Percentiles rank a stretch among this genome's conserved stretches.
phyloP scores from a whole-genome alignment of 1,140 invertebrate species.

The Penaeus chinensis region DNA sequence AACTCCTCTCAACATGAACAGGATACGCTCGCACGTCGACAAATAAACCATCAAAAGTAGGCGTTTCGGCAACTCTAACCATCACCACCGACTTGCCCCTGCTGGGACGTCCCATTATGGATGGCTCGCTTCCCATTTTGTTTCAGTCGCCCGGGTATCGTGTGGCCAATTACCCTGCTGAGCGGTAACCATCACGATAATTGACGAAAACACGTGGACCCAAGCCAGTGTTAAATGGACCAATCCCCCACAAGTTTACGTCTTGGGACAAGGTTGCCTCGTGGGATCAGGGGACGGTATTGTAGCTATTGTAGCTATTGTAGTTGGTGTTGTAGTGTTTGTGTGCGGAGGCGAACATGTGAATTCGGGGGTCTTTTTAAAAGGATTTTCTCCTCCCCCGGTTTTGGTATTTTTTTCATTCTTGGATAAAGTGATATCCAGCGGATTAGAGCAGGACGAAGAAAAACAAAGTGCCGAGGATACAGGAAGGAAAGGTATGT shows the following conservation, averaged over 20 bases:
- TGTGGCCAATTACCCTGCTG: constrained; percentile 52
- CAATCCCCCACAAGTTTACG: constrained; percentile 56
- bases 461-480: no score
- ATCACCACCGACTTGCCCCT: constrained; percentile 43
- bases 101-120: constrained; percentile 48
- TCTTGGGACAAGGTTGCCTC: constrained; percentile 45
- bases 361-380: constrained; percentile 25
- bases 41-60: constrained; percentile 21
- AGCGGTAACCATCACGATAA: constrained; percentile 55
- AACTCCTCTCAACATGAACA: background rate
- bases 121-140: constrained; percentile 56
- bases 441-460: no score
- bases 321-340: constrained; percentile 47
- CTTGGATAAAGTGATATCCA: no score
- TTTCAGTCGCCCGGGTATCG: constrained; percentile 46
- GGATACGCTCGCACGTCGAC: constrained; percentile 1
- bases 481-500: no score
- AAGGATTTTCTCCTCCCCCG: constrained; percentile 4
- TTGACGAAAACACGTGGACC: constrained; percentile 54
- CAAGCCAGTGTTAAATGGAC: constrained; percentile 55
- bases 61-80: constrained; percentile 37
- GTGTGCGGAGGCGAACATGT: constrained; percentile 43
- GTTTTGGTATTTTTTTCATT: no score
- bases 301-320: constrained; percentile 31
- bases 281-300: constrained; percentile 19